Base-by-base conservation (phyloP, 2,888 invertebrate genomes). In the Blastobasis adustella region DNA sequence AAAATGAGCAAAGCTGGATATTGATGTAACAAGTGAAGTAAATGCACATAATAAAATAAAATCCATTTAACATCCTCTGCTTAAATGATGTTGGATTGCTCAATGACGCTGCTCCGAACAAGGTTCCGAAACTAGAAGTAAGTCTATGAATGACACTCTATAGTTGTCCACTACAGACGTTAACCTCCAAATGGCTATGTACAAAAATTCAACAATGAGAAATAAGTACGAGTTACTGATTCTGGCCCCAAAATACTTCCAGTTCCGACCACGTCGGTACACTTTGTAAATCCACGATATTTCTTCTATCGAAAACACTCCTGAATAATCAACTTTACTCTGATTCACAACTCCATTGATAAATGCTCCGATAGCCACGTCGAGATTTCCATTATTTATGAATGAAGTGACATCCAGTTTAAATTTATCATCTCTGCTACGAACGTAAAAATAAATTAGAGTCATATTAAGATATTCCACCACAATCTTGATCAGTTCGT, bases 361-460 rank as follows among this genome's bases (percentile, higher is more conserved):
- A 0, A 79, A 57, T 0, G 85, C 86, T 0, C 87, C 85, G 6
- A 78, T 81, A 48, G 75, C 75, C 0, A 66, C 60, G 44, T 87
- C 82, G 3, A 86, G 57, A 40, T 70, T 79, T 4, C 76, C 79
- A 55, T 86, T 81, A 3, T 62, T 6, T 2, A 87, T 5, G n/a
- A 69, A 70, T 1, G 65, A 45, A 37, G 82, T 6, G 56, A 70
- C 79, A 0, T 68, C 61, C 1, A 51, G 36, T 10, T 43, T 62
- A 0, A 71, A 66, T 51, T 67, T 73, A 56, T 71, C 69, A 61
- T 72, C 69, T 6, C 56, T 56, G 50, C 62, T 70, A 10, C 53
- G 48, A 49, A 80, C 67, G 47, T 73, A 79, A 56, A 69, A 62
- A 39, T 76, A 54, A 0, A 72, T 63, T 9, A 80, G 53, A 1